Evolutionary conservation across 37 sponge, comb jelly and placozoan species (phyloP).

Genomic region (Oopsacas minuta): DNA sequence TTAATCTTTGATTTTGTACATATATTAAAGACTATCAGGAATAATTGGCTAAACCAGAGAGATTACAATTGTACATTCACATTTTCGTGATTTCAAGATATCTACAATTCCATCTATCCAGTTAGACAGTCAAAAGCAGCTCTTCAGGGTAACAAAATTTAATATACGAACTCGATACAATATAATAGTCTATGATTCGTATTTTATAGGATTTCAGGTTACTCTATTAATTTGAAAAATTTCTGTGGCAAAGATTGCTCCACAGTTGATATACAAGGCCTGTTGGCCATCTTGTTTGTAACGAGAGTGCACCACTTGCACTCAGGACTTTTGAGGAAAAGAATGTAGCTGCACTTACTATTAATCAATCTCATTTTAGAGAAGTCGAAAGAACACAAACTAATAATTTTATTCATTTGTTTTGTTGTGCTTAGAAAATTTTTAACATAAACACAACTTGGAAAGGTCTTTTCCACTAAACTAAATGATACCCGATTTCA

Average conservation of each 20-base stretch:
- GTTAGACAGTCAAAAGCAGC: background rate
- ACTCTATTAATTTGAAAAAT: background rate
- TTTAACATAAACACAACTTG: no score
- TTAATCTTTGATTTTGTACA: background rate
- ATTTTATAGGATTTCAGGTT: conserved; percentile 6
- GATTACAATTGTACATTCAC: background rate
- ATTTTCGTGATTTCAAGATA: background rate
- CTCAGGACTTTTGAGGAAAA: background rate
- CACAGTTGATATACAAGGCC: background rate
- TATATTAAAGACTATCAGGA: background rate
- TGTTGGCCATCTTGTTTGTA: background rate
- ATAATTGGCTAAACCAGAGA: background rate
- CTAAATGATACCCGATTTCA: no score
- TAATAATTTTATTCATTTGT: background rate
- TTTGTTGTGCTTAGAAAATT: no score
- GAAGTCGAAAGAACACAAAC: background rate
- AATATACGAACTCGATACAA: background rate
- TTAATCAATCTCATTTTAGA: background rate
- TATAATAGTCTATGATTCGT: background rate
- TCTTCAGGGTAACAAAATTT: background rate
- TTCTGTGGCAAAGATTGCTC: background rate
- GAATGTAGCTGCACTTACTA: background rate
- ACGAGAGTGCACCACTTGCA: background rate
- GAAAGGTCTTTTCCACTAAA: no score
- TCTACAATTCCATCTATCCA: background rate